Percentiles rank a stretch among this genome's conserved stretches.
Conservation (phyloP, 1,140 invertebrate genomes). For the Teleopsis dalmanni region DNA sequence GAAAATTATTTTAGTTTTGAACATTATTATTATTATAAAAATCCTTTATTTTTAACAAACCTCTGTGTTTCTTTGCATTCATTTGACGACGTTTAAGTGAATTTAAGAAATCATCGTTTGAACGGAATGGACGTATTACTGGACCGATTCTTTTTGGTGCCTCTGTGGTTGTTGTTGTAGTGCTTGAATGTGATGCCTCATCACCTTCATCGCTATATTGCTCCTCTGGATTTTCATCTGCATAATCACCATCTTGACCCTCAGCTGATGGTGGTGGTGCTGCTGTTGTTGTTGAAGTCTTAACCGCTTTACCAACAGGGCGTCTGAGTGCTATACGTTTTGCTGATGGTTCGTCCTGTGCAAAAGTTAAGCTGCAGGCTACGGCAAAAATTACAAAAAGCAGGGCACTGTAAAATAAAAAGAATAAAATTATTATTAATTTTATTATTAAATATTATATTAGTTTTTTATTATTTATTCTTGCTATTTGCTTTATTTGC, state of each 20-base stretch:
- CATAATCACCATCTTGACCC: constrained; percentile 46
- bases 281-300: constrained; percentile 34
- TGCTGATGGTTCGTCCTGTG: constrained; percentile 18
- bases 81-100: constrained; percentile 55
- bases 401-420: constrained; percentile 26
- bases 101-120: constrained; percentile 64
- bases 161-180: constrained; percentile 61
- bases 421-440: background rate
- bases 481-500: no score
- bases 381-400: constrained; percentile 33
- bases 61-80: constrained; percentile 46
- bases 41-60: constrained; percentile 25
- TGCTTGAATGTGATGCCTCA: constrained; percentile 44
- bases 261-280: constrained; percentile 20
- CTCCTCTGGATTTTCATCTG: constrained; percentile 39
- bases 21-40: background rate
- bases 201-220: constrained; percentile 41
- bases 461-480: no score
- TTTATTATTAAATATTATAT: no score
- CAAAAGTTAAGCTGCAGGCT: constrained; percentile 25
- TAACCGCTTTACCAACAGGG: constrained; percentile 32
- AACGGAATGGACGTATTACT: constrained; percentile 59
- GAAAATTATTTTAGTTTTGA: background rate
- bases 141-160: constrained; percentile 56
- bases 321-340: constrained; percentile 34